Evolutionary conservation across 1,140 invertebrate genomes (phyloP).

Genomic region (Rhizoglyphus robini): DNA sequence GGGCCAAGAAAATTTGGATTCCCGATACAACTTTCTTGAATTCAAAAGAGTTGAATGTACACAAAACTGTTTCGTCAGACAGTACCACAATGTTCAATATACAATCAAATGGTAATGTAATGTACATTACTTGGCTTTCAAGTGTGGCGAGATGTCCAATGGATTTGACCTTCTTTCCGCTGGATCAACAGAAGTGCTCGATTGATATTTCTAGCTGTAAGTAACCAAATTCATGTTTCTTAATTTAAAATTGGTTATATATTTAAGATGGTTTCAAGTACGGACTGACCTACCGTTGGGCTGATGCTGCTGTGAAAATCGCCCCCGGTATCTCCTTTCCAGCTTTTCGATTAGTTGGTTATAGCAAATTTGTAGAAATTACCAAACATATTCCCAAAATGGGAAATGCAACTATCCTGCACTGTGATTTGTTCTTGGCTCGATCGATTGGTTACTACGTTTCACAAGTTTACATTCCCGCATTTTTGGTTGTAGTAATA

Average conservation of each 20-base stretch:
- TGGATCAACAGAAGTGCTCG: not conserved
- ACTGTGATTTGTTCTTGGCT: conserved; percentile 27
- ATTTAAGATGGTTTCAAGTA: not conserved
- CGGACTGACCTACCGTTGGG: not conserved
- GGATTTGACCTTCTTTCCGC: not conserved
- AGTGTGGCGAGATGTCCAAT: not conserved
- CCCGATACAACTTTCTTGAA: conserved; percentile 4
- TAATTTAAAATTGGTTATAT: not conserved
- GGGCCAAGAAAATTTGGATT: not conserved
- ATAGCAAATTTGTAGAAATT: not conserved
- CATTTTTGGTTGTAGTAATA: conserved; percentile 30
- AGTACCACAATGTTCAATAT: not conserved
- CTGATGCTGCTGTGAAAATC: not conserved
- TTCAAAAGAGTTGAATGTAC: not conserved
- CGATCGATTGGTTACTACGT: conserved; percentile 29
- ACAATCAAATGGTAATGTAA: not conserved
- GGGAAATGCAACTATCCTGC: conserved; percentile 28
- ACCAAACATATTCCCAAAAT: too few species aligned
- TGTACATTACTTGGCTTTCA: not conserved
- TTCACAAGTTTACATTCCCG: conserved; percentile 28
- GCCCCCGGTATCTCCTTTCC: not conserved
- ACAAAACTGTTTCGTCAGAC: not conserved
- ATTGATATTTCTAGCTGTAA: not conserved
- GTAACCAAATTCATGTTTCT: not conserved
- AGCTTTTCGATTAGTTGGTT: not conserved